Evolutionary conservation across 1,140 invertebrate genomes (phyloP), one percentile per base, ranked within the genome.

Genomic region (Teleopsis dalmanni): DNA sequence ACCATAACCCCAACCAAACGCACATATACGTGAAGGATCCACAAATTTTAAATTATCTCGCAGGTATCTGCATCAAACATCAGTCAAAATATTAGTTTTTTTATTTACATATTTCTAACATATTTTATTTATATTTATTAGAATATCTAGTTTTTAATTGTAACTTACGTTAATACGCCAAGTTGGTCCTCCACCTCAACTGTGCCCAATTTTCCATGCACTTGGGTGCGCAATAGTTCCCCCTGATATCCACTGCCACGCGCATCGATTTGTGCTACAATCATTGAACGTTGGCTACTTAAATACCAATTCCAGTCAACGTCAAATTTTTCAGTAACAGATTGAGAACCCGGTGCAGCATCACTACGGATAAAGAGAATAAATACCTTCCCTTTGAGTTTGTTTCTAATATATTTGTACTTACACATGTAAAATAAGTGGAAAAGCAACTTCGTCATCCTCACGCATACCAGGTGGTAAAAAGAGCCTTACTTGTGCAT

Each of bases 111-210:
- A n/a, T n/a, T n/a, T n/a, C n/a, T n/a, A n/a, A 25, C 27, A 3
- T n/a, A n/a, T n/a, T n/a, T n/a, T n/a, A n/a, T n/a, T n/a, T n/a
- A n/a, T n/a, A n/a, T n/a, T n/a, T n/a, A n/a, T n/a, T n/a, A n/a
- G n/a, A n/a, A n/a, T n/a, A 31, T 9, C 13, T 31, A 9, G 13
- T 13, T 14, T 11, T 41, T 34, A 22, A 14, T 31, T 10, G 27
- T 7, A 37, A 70, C 73, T 73, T 69, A 83, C 72, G 79, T 81
- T 21, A 91, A 72, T 7, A 91, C 91, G 21, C 84, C 84, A 19
- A 95, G 78, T 71, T 94, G 87, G 73, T 97, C 92, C 64, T 92
- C 83, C 0, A 94, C 78, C 54, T 82, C 81, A 2, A 81, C 77
- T 4, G 77, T 74, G 19, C 80, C 74, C 27, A 82, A 65, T 45